Evolutionary conservation across 2,888 invertebrate species (phyloP).

Genomic region (Pristionchus fissidentatus): DNA sequence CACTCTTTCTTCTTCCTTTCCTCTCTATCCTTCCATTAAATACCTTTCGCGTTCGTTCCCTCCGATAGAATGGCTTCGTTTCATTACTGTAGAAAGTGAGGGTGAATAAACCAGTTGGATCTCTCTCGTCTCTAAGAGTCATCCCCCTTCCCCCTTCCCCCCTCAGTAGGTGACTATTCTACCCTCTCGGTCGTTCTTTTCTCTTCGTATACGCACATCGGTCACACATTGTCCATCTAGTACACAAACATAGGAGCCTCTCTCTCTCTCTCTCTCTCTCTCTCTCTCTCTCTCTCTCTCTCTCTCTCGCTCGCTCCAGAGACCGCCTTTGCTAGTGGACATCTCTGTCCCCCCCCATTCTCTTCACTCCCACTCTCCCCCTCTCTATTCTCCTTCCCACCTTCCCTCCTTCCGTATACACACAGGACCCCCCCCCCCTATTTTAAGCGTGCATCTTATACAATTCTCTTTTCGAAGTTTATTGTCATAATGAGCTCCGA

Average conservation of each 20-base stretch:
- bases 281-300: constrained; percentile 37
- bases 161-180: too few relatives aligned
- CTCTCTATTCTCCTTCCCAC: not conserved
- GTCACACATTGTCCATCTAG: not conserved
- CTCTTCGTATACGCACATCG: not conserved
- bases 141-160: constrained; percentile 32
- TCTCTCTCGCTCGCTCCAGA: constrained; percentile 26
- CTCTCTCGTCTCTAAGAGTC: not conserved
- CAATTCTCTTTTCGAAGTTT: not conserved
- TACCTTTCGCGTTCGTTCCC: not conserved
- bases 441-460: too few relatives aligned
- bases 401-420: not conserved
- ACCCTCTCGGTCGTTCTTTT: too few relatives aligned
- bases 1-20: not conserved
- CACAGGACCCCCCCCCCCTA: too few relatives aligned
- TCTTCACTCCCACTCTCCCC: constrained; percentile 7
- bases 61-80: constrained; percentile 5
- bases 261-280: constrained; percentile 43
- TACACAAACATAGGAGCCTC: not conserved
- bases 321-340: too few relatives aligned
- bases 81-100: not conserved
- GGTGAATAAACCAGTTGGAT: not conserved
- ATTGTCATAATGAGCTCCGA: not conserved
- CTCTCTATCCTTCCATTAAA: not conserved
- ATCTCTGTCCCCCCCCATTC: too few relatives aligned